Conservation (phyloP, 2,797 vertebrate genomes). For the Anniella stebbinsi region DNA sequence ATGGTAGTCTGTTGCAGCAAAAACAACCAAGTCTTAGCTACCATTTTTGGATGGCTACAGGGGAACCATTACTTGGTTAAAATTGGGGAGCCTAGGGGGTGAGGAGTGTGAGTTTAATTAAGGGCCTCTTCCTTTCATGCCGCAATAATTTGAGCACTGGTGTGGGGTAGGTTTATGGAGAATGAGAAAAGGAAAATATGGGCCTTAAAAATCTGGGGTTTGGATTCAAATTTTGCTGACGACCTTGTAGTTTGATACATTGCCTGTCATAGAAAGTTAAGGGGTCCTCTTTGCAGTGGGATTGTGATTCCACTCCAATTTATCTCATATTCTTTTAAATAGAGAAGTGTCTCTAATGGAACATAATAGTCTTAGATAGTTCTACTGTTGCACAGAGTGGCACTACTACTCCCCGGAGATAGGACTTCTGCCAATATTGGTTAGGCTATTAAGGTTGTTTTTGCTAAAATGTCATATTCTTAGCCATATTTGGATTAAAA, state of each 20-base stretch:
- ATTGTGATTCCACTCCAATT: neutral
- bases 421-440: neutral
- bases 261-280: neutral
- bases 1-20: no score
- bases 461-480: constrained; percentile 18
- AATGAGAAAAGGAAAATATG: neutral
- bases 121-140: no score
- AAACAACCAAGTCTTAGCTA: no score
- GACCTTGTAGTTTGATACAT: neutral
- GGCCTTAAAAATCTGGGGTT: neutral
- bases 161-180: no score
- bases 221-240: neutral
- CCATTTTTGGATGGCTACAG: no score
- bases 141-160: no score
- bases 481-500: constrained; percentile 40
- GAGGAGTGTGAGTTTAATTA: no score
- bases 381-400: neutral
- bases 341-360: neutral
- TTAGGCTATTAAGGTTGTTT: neutral
- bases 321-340: neutral
- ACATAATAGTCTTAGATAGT: neutral
- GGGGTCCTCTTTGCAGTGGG: neutral
- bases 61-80: no score
- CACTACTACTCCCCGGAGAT: neutral
- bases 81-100: no score